Base-by-base conservation (phyloP, 2,797 vertebrate genomes). In the Hypotaenidia philippensis region DNA sequence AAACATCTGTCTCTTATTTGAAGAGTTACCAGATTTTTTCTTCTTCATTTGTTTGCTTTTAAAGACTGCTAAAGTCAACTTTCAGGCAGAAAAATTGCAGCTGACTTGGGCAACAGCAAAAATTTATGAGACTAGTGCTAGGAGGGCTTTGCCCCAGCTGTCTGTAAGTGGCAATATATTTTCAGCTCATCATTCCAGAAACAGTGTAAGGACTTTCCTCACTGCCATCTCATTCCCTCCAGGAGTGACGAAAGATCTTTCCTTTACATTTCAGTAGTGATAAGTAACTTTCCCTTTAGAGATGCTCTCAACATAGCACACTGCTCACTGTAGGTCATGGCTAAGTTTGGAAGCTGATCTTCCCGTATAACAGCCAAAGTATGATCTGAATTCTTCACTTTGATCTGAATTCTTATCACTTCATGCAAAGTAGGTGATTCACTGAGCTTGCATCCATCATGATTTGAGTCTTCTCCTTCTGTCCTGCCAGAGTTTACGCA, bases 21-120 rank as follows among this genome's bases (percentile, higher is more conserved):
- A 92, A 87, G 60, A 36, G 23, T 45, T 72, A 89, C 2, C 8
- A 38, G 10, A 45, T 41, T 12, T 20, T 20, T 66, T 59, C 71
- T 68, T 36, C 8, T 61, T 90, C 20, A 40, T 92, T 86, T 69
- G 1, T 61, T 90, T 89, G 21, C 65, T 93, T 91, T 83, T 70
- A 74, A 90, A 72, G 23, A 68, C 23, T 25, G 13, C 7, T 53
- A 59, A 95, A 82, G 57, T 70, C 44, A 88, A 22, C 56, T 85
- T 74, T 66, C 21, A 74, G 41, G 26, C 29, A 85, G 78, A 89
- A 94, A 71, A 89, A 80, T 87, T 95, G 49, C 78, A 78, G 36
- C 22, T 89, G 57, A 80, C 32, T 91, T 75, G 27, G 26, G 12
- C 26, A 92, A 64, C 25, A 68, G n/a, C 34, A 93, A 77, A 85